A percentile compares a stretch with the other conserved stretches of the same genome.
phyloP scores from a whole-genome alignment of 1,140 invertebrate genomes.

The Sinella curviseta region DNA sequence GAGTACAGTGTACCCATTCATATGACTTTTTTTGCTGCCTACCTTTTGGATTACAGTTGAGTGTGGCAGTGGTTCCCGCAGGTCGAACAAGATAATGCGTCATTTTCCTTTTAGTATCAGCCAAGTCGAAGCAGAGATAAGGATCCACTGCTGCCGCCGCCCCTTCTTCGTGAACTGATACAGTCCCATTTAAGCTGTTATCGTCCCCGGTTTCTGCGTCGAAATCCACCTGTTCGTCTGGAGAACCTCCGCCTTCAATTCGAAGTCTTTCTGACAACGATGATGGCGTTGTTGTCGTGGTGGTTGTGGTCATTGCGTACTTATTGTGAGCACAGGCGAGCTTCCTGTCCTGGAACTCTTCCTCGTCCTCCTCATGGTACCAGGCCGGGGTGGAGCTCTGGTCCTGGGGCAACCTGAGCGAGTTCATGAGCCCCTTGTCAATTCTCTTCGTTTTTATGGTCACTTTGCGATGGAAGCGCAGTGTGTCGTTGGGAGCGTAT shows the following conservation, averaged over 20 bases:
- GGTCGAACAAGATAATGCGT: slow-evolving; percentile 35
- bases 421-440: background rate
- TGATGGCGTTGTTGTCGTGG: background rate
- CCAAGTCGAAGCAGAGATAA: slow-evolving; percentile 45
- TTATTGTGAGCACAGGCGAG: background rate
- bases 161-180: background rate
- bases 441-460: background rate
- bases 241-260: no score
- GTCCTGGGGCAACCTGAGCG: background rate
- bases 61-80: slow-evolving; percentile 36
- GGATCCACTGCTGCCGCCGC: slow-evolving; percentile 2
- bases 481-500: background rate
- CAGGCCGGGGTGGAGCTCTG: no score
- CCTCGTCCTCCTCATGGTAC: background rate
- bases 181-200: background rate
- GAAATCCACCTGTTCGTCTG: no score
- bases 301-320: background rate
- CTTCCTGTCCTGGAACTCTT: background rate
- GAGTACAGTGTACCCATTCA: background rate
- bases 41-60: slow-evolving; percentile 46
- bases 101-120: slow-evolving; percentile 35
- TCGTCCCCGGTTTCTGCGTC: background rate
- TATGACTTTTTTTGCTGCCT: background rate
- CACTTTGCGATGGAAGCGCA: background rate
- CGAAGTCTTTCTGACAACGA: no score